phyloP scores from a whole-genome alignment of 53 echinoderm and acorn worm species.

The Zoroaster sp. region DNA sequence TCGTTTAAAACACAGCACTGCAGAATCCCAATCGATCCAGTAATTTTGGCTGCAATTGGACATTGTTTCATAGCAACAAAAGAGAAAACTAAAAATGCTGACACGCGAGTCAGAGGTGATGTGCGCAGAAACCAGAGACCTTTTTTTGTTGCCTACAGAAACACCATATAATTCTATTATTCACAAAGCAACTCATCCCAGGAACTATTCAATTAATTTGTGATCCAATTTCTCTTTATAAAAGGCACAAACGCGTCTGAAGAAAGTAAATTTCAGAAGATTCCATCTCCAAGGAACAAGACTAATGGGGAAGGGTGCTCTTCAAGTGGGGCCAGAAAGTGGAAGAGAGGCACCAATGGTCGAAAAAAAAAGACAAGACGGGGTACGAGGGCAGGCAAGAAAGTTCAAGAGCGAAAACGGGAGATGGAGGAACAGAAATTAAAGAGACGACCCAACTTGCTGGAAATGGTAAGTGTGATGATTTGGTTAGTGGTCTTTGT shows the following conservation, averaged over 20 bases:
- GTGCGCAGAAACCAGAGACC: too few relatives aligned
- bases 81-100: too few relatives aligned
- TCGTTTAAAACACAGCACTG: too few relatives aligned
- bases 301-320: not conserved
- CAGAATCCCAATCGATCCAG: too few relatives aligned
- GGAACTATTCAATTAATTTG: too few relatives aligned
- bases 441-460: slow-evolving; percentile 8
- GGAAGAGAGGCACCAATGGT: not conserved
- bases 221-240: not conserved
- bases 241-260: not conserved
- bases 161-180: too few relatives aligned
- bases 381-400: slow-evolving; percentile 12
- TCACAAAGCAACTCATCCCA: too few relatives aligned
- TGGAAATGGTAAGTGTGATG: slow-evolving; percentile 65
- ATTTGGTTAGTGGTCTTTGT: not conserved
- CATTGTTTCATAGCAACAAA: too few relatives aligned
- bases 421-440: not conserved
- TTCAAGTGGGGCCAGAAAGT: not conserved
- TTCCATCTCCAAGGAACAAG: not conserved
- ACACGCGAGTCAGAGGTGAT: too few relatives aligned
- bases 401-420: not conserved
- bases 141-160: too few relatives aligned
- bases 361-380: not conserved
- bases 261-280: not conserved
- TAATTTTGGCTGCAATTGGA: too few relatives aligned